A percentile compares a stretch with the other conserved stretches of the same genome.
Conservation (phyloP, 2,888 invertebrate species). For the Aleiodes leptofemur region DNA sequence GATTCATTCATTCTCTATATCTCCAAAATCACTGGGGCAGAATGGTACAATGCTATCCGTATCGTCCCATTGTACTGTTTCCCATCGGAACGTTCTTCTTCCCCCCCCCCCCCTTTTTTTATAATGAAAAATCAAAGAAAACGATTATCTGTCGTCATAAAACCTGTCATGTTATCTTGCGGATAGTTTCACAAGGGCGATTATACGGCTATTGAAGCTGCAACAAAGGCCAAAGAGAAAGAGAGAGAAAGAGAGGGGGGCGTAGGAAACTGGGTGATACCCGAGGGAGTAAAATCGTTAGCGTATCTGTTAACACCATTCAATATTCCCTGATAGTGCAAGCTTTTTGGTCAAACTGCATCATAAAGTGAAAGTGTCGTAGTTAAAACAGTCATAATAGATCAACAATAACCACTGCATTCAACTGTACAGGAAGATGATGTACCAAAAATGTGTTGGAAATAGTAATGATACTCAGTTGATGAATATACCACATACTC, state of each 20-base stretch:
- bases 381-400: conserved; percentile 31
- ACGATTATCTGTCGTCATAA: conserved; percentile 27
- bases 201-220: conserved; percentile 54
- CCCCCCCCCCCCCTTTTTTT: no score
- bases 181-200: conserved; percentile 49
- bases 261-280: neutral
- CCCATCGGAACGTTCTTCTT: no score
- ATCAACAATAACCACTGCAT: no score
- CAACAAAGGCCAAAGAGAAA: conserved; percentile 21
- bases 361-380: conserved; percentile 17
- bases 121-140: conserved; percentile 7
- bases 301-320: conserved; percentile 67
- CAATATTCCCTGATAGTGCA: conserved; percentile 59
- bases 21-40: no score
- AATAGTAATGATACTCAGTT: no score
- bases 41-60: no score
- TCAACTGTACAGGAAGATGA: no score
- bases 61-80: no score
- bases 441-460: no score
- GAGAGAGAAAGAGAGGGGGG: neutral
- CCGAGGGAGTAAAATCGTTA: conserved; percentile 63
- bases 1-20: no score
- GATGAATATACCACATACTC: no score
- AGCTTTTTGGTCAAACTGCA: conserved; percentile 46
- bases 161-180: conserved; percentile 51